Evolutionary conservation across 2,888 invertebrate species (phyloP).

Genomic region (Sinotaia quadrata): DNA sequence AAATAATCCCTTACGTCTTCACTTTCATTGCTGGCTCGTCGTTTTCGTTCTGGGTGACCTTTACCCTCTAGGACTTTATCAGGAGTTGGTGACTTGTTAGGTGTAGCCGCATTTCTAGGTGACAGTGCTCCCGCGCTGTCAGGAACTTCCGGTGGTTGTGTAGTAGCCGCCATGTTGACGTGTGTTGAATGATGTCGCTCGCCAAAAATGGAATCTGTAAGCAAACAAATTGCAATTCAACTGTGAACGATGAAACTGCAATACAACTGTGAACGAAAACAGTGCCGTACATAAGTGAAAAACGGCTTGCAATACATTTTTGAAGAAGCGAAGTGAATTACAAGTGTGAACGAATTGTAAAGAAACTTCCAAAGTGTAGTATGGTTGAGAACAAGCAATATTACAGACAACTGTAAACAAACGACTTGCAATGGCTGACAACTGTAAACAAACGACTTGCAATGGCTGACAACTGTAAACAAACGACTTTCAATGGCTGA

Average conservation of each 20-base stretch:
- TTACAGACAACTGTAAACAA: too few relatives aligned
- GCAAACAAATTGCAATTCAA: background rate
- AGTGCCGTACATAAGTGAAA: background rate
- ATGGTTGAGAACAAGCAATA: too few relatives aligned
- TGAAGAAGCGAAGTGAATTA: too few relatives aligned
- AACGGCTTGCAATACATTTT: background rate
- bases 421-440: too few relatives aligned
- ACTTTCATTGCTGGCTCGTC: slow-evolving; percentile 66
- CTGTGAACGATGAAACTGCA: too few relatives aligned
- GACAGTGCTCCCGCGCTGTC: slow-evolving; percentile 30
- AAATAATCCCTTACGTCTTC: slow-evolving; percentile 55
- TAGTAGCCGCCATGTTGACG: slow-evolving; percentile 28
- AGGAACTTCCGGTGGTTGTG: slow-evolving; percentile 31
- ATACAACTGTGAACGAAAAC: background rate
- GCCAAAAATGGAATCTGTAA: slow-evolving; percentile 24
- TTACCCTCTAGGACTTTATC: slow-evolving; percentile 33
- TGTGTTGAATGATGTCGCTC: slow-evolving; percentile 21
- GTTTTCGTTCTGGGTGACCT: slow-evolving; percentile 63
- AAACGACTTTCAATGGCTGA: too few relatives aligned
- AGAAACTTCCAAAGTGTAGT: too few relatives aligned
- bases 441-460: too few relatives aligned
- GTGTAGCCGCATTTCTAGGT: slow-evolving; percentile 28
- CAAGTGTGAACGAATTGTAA: too few relatives aligned
- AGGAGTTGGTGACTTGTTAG: slow-evolving; percentile 34
- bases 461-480: too few relatives aligned